Conservation (phyloP, 2,797 vertebrate species). For the Phoebastria nigripes region DNA sequence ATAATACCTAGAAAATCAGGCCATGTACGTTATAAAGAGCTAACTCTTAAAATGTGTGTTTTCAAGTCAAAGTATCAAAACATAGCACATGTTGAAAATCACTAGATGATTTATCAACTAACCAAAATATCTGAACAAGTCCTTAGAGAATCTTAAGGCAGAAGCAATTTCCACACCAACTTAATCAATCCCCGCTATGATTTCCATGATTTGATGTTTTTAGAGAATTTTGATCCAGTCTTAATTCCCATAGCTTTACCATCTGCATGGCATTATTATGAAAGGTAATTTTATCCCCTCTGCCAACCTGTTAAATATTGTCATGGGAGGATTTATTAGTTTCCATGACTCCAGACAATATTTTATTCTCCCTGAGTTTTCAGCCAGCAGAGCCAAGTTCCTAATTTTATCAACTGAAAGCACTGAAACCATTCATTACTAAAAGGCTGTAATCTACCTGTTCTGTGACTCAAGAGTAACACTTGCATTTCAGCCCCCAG, state of each 20-base stretch:
- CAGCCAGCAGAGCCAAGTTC: neutral
- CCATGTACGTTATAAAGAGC: neutral
- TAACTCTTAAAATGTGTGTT: neutral
- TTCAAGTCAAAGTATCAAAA: slow-evolving; percentile 22
- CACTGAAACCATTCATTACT: slow-evolving; percentile 40
- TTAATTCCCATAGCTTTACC: slow-evolving; percentile 53
- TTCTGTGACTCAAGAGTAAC: neutral
- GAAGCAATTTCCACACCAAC: slow-evolving; percentile 46
- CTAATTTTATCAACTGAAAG: slow-evolving; percentile 41
- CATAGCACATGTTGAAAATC: neutral
- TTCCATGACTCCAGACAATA: slow-evolving; percentile 51
- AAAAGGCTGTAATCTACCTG: slow-evolving; percentile 8
- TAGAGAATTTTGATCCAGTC: slow-evolving; percentile 17
- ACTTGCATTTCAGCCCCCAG: neutral
- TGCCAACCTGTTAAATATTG: slow-evolving; percentile 54
- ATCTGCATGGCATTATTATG: slow-evolving; percentile 45
- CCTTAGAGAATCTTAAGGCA: slow-evolving; percentile 13
- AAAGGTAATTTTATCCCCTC: slow-evolving; percentile 63
- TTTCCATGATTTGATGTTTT: slow-evolving; percentile 44
- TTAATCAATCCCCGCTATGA: slow-evolving; percentile 15
- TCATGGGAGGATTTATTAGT: slow-evolving; percentile 59
- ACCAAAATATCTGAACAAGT: slow-evolving; percentile 10
- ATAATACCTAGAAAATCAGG: neutral
- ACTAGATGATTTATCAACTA: slow-evolving; percentile 27
- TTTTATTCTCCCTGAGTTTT: slow-evolving; percentile 55